phyloP scores from a whole-genome alignment of 2,888 invertebrate species.

The Rosalia funebris region DNA sequence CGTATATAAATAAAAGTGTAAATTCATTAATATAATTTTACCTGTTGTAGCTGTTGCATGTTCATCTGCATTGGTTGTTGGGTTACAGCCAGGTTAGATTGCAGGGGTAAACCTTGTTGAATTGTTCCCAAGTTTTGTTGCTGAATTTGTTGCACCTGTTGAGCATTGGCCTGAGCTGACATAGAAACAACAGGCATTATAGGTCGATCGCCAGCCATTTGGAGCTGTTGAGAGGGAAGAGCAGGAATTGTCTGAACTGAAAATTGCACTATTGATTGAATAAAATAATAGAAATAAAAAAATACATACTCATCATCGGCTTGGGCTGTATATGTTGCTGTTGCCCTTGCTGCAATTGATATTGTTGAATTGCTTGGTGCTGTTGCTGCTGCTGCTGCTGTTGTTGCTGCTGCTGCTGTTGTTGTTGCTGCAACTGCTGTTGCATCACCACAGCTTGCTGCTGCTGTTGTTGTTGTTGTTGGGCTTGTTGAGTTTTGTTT shows the following conservation, averaged over 20 bases:
- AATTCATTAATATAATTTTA: too few relatives aligned
- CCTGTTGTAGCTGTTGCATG: slow-evolving; percentile 72
- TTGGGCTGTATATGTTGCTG: slow-evolving; percentile 68
- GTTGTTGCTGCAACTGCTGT: slow-evolving; percentile 52
- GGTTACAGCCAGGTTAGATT: slow-evolving; percentile 62
- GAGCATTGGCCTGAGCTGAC: slow-evolving; percentile 64
- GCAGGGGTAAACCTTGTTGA: slow-evolving; percentile 70
- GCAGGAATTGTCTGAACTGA: slow-evolving; percentile 69
- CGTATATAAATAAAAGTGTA: too few relatives aligned
- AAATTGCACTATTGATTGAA: slow-evolving; percentile 15
- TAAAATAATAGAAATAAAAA: slow-evolving; percentile 5
- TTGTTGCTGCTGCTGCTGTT: slow-evolving; percentile 62
- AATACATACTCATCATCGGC: slow-evolving; percentile 67
- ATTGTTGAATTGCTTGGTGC: slow-evolving; percentile 55
- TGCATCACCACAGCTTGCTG: slow-evolving; percentile 64
- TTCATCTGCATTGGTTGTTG: slow-evolving; percentile 64
- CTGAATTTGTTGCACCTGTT: slow-evolving; percentile 69
- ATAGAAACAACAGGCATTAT: slow-evolving; percentile 77
- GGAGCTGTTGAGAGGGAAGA: slow-evolving; percentile 65
- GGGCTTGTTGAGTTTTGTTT: slow-evolving; percentile 61
- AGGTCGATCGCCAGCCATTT: slow-evolving; percentile 66
- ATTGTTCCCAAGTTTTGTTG: slow-evolving; percentile 66
- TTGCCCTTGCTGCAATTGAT: slow-evolving; percentile 63
- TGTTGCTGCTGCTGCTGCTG: slow-evolving; percentile 65
- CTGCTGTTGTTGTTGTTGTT: slow-evolving; percentile 63